Conservation (phyloP, 2,797 vertebrate genomes). For the Taeniopygia guttata region DNA sequence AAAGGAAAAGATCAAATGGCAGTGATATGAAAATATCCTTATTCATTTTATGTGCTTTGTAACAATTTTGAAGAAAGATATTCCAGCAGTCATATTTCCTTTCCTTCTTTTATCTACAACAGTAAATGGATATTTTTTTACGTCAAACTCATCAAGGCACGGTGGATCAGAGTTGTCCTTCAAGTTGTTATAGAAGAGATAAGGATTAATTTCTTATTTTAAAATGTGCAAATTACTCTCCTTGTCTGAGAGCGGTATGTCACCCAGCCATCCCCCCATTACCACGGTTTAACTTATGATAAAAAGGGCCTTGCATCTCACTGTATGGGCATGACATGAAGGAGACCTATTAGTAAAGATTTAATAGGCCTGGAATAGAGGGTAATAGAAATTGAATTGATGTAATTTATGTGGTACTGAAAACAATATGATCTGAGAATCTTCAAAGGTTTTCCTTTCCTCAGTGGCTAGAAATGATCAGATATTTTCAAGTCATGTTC, state of each 20-base stretch:
- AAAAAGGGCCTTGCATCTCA: conserved; percentile 64
- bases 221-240: conserved; percentile 69
- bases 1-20: not conserved
- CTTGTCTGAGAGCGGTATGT: conserved; percentile 43
- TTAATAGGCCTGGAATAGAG: conserved; percentile 67
- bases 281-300: conserved; percentile 48
- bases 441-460: conserved; percentile 51
- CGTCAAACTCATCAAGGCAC: conserved; percentile 50
- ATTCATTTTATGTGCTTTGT: not conserved
- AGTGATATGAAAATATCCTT: not conserved
- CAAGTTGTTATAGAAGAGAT: conserved; percentile 4
- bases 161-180: conserved; percentile 35
- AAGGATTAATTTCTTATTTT: conserved; percentile 71
- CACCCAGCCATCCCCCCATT: conserved; percentile 1
- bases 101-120: conserved; percentile 6
- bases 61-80: conserved; percentile 4
- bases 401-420: conserved; percentile 61
- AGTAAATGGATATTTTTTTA: conserved; percentile 55
- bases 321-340: conserved; percentile 45
- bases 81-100: not conserved
- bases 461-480: not conserved
- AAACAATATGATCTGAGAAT: conserved; percentile 18
- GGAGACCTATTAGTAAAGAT: conserved; percentile 67
- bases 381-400: conserved; percentile 66
- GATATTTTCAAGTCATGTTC: not conserved